A percentile compares a stretch with the other conserved stretches of the same genome.
Evolutionary conservation across 2,797 vertebrate species (phyloP).

Genomic region (Sebastes hopkinsi): DNA sequence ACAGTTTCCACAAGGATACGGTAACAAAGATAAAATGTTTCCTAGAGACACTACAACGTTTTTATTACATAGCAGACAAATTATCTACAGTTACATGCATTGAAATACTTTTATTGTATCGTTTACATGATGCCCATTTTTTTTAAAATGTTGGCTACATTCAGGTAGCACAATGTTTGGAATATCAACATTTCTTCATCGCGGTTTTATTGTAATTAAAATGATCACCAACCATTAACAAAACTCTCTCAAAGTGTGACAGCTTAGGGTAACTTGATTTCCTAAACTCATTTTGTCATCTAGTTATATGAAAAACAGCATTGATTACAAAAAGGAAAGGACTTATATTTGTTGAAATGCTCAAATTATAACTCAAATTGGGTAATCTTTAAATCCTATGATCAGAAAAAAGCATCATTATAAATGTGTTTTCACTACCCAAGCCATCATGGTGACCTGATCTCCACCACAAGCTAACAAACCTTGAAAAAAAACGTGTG

Average conservation of each 20-base stretch:
- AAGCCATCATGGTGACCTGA: not conserved
- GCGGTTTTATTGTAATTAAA: not conserved
- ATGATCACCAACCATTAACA: not conserved
- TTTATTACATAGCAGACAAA: conserved; percentile 22
- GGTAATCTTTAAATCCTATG: not conserved
- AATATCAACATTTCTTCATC: not conserved
- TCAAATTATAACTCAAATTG: not conserved
- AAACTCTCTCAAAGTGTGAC: conserved; percentile 3
- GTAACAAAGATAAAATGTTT: conserved; percentile 24
- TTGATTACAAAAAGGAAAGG: not conserved
- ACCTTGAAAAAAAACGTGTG: not conserved
- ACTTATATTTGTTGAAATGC: not conserved
- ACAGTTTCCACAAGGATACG: conserved; percentile 12
- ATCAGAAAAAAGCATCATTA: not conserved
- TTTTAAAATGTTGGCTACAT: not conserved
- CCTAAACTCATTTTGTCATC: not conserved
- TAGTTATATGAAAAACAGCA: not conserved
- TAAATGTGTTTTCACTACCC: not conserved
- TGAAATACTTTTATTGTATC: conserved; percentile 5
- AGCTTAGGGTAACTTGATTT: not conserved
- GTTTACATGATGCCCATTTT: conserved; percentile 22
- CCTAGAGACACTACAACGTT: conserved; percentile 20
- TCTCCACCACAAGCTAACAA: not conserved
- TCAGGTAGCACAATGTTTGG: not conserved
- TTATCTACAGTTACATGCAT: conserved; percentile 31